These are phyloP conservation scores for Bradynema listronoti DNA, from an alignment of 1,140 invertebrate species.

Conservation along the genomic window DNA sequence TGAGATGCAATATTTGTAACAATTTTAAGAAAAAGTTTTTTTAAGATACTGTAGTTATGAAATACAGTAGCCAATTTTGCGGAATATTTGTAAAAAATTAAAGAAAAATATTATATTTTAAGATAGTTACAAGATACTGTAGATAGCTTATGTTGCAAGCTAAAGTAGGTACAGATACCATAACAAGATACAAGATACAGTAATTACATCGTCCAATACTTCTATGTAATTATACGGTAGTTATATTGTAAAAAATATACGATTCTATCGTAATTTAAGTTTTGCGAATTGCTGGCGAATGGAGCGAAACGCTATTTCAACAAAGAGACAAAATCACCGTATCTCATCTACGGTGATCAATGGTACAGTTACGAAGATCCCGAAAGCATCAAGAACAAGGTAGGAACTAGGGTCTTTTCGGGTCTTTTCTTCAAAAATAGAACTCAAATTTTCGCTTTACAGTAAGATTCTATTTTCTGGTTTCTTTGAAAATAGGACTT, in stretches of 20 bases:
- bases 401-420: slow-evolving; percentile 3
- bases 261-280: slow-evolving; percentile 20
- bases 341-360: slow-evolving; percentile 75
- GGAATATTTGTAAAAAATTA: no score
- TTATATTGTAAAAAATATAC: no score
- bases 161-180: no score
- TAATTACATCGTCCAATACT: no score
- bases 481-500: background rate
- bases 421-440: background rate
- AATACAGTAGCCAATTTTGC: no score
- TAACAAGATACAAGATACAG: no score
- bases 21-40: background rate
- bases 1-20: no score
- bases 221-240: no score
- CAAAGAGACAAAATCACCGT: slow-evolving; percentile 73
- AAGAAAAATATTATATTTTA: no score
- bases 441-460: background rate
- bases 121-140: no score
- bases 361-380: slow-evolving; percentile 87
- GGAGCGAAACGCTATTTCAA: slow-evolving; percentile 79
- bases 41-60: background rate
- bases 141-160: no score
- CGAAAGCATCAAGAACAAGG: slow-evolving; percentile 57
- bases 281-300: slow-evolving; percentile 81
- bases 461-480: background rate